Conservation (phyloP, 2,888 invertebrate species). For the Netelia melanura region DNA sequence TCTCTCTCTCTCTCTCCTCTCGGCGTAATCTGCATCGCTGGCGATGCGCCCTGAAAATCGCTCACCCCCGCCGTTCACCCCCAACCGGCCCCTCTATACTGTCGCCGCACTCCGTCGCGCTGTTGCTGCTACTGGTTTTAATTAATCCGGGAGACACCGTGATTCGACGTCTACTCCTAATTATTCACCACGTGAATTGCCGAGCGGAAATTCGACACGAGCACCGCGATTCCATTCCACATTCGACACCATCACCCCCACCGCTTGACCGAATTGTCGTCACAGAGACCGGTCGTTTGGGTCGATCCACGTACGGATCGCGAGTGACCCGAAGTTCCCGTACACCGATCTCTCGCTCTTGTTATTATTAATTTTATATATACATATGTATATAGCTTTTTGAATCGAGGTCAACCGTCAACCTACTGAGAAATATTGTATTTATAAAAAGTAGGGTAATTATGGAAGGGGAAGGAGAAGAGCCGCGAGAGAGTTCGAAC, state of each 20-base stretch:
- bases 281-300: background rate
- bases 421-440: background rate
- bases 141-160: conserved; percentile 72
- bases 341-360: background rate
- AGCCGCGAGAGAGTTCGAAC: conserved; percentile 23
- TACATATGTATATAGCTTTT: background rate
- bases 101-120: conserved; percentile 22
- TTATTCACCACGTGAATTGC: conserved; percentile 71
- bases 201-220: conserved; percentile 65
- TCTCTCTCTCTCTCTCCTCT: conserved; percentile 44
- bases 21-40: conserved; percentile 69
- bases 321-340: background rate
- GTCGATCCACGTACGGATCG: background rate
- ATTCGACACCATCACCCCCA: background rate
- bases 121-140: conserved; percentile 70
- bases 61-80: conserved; percentile 26
- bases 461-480: background rate
- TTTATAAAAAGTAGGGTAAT: conserved; percentile 24
- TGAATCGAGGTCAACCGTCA: background rate
- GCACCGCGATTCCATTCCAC: conserved; percentile 1
- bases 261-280: background rate
- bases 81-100: background rate
- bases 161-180: conserved; percentile 72
- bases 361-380: background rate
- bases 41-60: conserved; percentile 70